These are phyloP conservation scores for Agonopterix heracliana DNA, from an alignment of 2,888 invertebrate species.

Conservation along the genomic window DNA sequence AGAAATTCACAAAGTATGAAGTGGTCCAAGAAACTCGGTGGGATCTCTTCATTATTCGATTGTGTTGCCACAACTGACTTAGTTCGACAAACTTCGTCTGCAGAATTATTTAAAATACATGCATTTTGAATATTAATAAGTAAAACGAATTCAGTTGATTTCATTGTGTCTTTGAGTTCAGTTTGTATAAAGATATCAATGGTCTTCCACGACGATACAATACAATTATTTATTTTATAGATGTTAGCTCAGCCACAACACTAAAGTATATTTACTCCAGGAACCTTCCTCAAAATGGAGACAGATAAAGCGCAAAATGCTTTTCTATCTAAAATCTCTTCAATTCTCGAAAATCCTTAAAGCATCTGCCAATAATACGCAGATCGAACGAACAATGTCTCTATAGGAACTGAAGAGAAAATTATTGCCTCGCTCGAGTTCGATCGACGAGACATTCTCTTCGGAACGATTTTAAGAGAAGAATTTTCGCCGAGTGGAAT, in stretches of 20 bases:
- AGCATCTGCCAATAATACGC: slow-evolving; percentile 51
- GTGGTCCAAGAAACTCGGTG: slow-evolving; percentile 28
- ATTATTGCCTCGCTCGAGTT: slow-evolving; percentile 60
- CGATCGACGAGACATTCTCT: slow-evolving; percentile 55
- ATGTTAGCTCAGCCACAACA: too few species aligned
- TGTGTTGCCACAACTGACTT: slow-evolving; percentile 18
- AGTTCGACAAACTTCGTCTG: slow-evolving; percentile 11
- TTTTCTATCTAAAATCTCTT: slow-evolving; percentile 26
- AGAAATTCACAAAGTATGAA: slow-evolving; percentile 17
- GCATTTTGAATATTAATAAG: too few species aligned
- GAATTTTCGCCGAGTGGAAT: slow-evolving; percentile 64
- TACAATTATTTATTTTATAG: too few species aligned
- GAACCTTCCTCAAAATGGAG: too few species aligned
- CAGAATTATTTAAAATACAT: slow-evolving; percentile 16
- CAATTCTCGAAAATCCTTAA: slow-evolving; percentile 43
- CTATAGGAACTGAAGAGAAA: slow-evolving; percentile 51
- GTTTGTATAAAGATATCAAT: too few species aligned
- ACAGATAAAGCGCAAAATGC: slow-evolving; percentile 4
- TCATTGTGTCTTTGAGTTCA: too few species aligned
- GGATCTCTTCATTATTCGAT: slow-evolving; percentile 31
- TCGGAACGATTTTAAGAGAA: slow-evolving; percentile 56
- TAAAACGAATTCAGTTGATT: too few species aligned
- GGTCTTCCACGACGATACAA: too few species aligned
- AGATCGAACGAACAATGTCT: slow-evolving; percentile 46
- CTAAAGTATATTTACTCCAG: too few species aligned